Conservation (phyloP, 2,888 invertebrate genomes). For the Malthinus seriepunctatus region DNA sequence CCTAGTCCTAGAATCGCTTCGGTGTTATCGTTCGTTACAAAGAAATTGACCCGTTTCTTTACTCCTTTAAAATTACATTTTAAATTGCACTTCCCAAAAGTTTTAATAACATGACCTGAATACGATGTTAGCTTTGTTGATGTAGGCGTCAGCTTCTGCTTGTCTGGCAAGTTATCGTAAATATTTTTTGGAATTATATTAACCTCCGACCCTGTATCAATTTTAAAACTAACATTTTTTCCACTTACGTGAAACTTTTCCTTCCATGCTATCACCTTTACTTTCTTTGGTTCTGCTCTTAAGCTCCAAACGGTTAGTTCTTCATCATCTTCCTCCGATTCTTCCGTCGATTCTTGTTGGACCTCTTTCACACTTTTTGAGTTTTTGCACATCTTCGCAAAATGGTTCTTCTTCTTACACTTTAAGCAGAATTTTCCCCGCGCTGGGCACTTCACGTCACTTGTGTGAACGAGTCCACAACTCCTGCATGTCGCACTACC, state of each 20-base stretch:
- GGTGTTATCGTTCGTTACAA: not conserved
- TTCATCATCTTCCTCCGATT: not conserved
- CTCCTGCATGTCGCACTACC: no score
- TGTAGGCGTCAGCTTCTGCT: not conserved
- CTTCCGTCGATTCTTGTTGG: not conserved
- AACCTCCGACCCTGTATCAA: not conserved
- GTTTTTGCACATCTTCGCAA: not conserved
- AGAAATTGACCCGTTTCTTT: not conserved
- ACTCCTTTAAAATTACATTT: not conserved
- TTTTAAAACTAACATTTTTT: not conserved
- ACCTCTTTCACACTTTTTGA: not conserved
- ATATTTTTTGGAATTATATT: not conserved
- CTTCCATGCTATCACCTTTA: not conserved
- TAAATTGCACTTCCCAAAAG: not conserved
- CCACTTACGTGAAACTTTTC: not conserved
- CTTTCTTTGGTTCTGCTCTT: not conserved
- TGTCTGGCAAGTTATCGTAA: not conserved
- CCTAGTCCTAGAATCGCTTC: not conserved
- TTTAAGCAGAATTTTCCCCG: not conserved
- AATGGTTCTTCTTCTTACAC: constrained; percentile 7
- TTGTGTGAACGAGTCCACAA: not conserved
- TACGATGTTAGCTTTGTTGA: no score
- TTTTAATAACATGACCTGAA: not conserved
- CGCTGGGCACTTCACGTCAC: not conserved
- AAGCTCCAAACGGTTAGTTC: not conserved